phyloP scores from a whole-genome alignment of 2,797 vertebrate species.

The Ptychobarbus kaznakovi region DNA sequence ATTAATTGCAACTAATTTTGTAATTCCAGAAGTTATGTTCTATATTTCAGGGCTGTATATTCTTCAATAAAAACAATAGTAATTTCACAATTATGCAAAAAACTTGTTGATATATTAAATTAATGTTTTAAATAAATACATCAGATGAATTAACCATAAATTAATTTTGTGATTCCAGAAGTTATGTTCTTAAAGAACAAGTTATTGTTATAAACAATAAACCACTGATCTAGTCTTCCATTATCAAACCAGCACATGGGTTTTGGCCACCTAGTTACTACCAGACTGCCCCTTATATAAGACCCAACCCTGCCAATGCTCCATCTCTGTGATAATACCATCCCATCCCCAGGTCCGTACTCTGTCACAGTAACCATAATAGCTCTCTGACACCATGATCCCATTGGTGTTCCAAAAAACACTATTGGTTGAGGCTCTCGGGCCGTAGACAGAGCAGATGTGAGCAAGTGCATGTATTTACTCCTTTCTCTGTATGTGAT shows the following conservation, averaged over 20 bases:
- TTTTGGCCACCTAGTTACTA: constrained; percentile 1
- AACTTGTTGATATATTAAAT: too few relatives aligned
- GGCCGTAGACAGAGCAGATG: not conserved
- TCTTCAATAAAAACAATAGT: not conserved
- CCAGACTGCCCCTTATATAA: constrained; percentile 5
- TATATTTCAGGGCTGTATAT: not conserved
- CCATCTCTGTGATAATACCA: constrained; percentile 15
- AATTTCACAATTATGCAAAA: too few relatives aligned
- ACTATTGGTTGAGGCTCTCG: constrained; percentile 13
- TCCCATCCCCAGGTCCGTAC: constrained; percentile 17
- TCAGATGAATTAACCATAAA: too few relatives aligned
- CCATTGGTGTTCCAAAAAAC: constrained; percentile 27
- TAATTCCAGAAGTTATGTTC: not conserved
- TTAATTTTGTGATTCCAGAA: not conserved
- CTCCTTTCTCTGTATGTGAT: constrained; percentile 41
- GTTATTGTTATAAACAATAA: not conserved
- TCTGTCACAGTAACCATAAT: constrained; percentile 5
- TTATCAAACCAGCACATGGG: constrained; percentile 57
- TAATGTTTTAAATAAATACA: too few relatives aligned
- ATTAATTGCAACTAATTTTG: not conserved
- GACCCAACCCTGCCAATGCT: constrained; percentile 26
- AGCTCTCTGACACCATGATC: constrained; percentile 18
- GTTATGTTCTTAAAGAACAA: not conserved
- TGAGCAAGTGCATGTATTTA: constrained; percentile 35
- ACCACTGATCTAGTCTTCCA: constrained; percentile 62